Conservation (phyloP, 2,113 vertebrate genomes). For the Apeltes quadracus region DNA sequence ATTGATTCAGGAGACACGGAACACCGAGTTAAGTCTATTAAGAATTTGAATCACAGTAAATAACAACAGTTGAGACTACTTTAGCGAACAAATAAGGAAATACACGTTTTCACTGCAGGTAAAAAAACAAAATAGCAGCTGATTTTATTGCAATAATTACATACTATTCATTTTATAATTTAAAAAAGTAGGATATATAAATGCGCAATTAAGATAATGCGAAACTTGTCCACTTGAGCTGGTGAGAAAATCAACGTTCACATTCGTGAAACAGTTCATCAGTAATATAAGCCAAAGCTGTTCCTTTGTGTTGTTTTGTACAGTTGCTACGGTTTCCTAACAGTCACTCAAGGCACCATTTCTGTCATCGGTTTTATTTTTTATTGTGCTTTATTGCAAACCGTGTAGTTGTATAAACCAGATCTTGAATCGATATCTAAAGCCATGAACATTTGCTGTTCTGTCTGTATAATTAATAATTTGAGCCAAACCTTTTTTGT, state of each 20-base stretch:
- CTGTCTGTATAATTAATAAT: constrained; percentile 93
- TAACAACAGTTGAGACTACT: constrained; percentile 50
- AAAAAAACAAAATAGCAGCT: constrained; percentile 49
- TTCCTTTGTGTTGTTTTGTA: constrained; percentile 88
- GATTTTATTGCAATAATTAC: constrained; percentile 74
- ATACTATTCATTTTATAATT: constrained; percentile 68
- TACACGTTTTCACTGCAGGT: constrained; percentile 29
- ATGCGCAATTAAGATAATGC: constrained; percentile 69
- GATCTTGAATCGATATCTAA: constrained; percentile 91
- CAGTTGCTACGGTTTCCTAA: constrained; percentile 89
- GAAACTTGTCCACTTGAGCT: constrained; percentile 89
- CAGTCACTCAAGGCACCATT: constrained; percentile 86
- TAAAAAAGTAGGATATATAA: constrained; percentile 64
- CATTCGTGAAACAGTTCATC: constrained; percentile 93
- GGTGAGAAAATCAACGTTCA: constrained; percentile 89
- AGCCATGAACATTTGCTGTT: constrained; percentile 98
- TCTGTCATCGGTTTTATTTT: constrained; percentile 77
- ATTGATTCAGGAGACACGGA: constrained; percentile 39
- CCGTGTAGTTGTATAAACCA: constrained; percentile 88
- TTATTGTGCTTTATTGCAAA: constrained; percentile 84
- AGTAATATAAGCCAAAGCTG: constrained; percentile 99
- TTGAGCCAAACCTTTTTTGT: constrained; percentile 94
- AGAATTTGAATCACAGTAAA: constrained; percentile 41
- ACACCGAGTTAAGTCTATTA: constrained; percentile 15
- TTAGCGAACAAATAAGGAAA: constrained; percentile 39